Percentiles rank a stretch among this genome's conserved stretches.
phyloP scores from a whole-genome alignment of 2,797 vertebrate genomes.

The Oreortyx pictus region DNA sequence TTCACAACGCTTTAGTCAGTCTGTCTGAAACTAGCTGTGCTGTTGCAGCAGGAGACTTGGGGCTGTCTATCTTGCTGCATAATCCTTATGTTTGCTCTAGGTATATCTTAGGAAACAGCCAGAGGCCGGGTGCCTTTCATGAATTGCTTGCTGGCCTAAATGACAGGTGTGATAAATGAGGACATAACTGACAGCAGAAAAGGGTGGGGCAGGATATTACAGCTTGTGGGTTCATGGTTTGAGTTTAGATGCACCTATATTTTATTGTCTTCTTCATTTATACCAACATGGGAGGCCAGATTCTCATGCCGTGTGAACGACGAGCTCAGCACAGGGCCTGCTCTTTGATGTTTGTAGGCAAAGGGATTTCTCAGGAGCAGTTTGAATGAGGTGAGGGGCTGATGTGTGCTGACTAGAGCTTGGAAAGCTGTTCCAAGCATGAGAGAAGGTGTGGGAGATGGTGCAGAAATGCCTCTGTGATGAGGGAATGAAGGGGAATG shows the following conservation, averaged over 20 bases:
- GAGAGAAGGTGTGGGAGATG: slow-evolving; percentile 73
- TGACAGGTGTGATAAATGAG: background rate
- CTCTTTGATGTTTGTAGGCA: slow-evolving; percentile 64
- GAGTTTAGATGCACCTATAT: slow-evolving; percentile 35
- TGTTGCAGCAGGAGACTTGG: background rate
- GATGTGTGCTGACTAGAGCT: slow-evolving; percentile 70
- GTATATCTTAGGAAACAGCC: slow-evolving; percentile 22
- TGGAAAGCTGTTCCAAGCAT: slow-evolving; percentile 68
- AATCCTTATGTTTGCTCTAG: slow-evolving; percentile 18
- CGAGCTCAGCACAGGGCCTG: background rate
- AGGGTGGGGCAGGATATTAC: background rate
- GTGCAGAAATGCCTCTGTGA: slow-evolving; percentile 73
- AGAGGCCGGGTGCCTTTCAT: background rate
- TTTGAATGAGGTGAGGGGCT: slow-evolving; percentile 71
- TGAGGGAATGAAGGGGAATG: slow-evolving; percentile 70
- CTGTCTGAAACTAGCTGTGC: slow-evolving; percentile 34
- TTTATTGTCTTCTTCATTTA: slow-evolving; percentile 32
- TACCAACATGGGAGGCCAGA: background rate
- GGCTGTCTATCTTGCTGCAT: background rate
- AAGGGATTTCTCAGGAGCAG: slow-evolving; percentile 61
- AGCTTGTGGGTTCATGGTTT: background rate
- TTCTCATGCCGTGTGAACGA: slow-evolving; percentile 27
- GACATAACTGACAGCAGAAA: background rate
- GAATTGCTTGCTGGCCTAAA: background rate
- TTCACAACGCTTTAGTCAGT: slow-evolving; percentile 22